Evolutionary conservation across 2,113 vertebrate species (phyloP).

Genomic region (Nanorana parkeri): DNA sequence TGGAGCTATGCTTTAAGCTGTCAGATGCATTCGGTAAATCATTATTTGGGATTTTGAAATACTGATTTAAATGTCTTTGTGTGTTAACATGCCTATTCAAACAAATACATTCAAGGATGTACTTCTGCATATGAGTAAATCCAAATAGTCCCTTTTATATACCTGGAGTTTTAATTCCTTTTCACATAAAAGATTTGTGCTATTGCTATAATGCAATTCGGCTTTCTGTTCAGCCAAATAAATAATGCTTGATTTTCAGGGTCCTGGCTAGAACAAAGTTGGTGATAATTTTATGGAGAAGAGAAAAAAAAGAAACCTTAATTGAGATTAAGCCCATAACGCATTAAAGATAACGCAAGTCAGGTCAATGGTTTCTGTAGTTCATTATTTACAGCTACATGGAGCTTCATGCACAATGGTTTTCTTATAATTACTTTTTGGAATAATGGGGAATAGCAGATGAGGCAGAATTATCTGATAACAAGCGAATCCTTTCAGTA

Average conservation of each 20-base stretch:
- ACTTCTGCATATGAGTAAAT: too few species aligned
- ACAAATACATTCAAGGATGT: too few species aligned
- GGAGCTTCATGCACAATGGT: slow-evolving; percentile 42
- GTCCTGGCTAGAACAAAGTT: slow-evolving; percentile 27
- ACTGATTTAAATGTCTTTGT: too few species aligned
- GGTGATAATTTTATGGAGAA: slow-evolving; percentile 21
- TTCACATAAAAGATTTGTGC: background rate
- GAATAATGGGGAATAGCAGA: slow-evolving; percentile 47
- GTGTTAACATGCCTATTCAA: too few species aligned
- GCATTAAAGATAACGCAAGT: slow-evolving; percentile 44
- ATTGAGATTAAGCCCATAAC: slow-evolving; percentile 51
- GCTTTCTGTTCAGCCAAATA: slow-evolving; percentile 13
- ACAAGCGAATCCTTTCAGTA: slow-evolving; percentile 41
- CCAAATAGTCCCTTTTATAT: too few species aligned
- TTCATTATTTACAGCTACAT: slow-evolving; percentile 54
- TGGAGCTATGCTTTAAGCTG: too few species aligned
- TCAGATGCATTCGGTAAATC: too few species aligned
- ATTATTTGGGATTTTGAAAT: too few species aligned
- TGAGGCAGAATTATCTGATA: slow-evolving; percentile 48
- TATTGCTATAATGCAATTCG: background rate
- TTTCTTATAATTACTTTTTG: slow-evolving; percentile 53
- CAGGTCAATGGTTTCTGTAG: slow-evolving; percentile 35
- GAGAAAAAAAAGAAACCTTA: slow-evolving; percentile 30
- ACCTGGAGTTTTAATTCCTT: background rate
- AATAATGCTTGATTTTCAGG: slow-evolving; percentile 1